Evolutionary conservation across 1,140 invertebrate species (phyloP), one percentile per base, ranked within the genome.

Genomic region (Drosophila pectinifera): DNA sequence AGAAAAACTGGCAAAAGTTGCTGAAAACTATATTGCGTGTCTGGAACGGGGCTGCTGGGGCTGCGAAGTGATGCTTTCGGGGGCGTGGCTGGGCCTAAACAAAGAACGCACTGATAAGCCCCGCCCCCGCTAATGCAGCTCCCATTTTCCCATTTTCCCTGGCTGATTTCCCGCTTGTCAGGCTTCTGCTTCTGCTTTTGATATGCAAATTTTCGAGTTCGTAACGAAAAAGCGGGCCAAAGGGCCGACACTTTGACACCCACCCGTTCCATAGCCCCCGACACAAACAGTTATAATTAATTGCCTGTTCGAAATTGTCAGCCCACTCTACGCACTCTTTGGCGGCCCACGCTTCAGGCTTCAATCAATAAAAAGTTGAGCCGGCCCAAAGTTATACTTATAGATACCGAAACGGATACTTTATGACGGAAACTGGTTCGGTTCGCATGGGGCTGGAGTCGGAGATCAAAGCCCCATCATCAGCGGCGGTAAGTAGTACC

Each of bases 391-490:
- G 81, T 73, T 65, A 55, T 73, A 75, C 69, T 73, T 79, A 65
- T 70, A 58, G 61, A 72, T 76, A 39, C 46, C 70, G 68, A 72
- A 49, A 82, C 63, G 58, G 68, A 88, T 82, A 88, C 53, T 82
- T 78, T 70, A 78, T 75, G 82, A 36, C 65, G 45, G 62, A 88
- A 85, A 85, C 82, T 75, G 82, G 82, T 85, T 88, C 81, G 82
- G 82, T 85, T 88, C 81, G 58, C 61, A 36, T 64, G 28, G 39
- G 39, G 18, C 39, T 43, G 48, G 16, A 64, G 31, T 38, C 41
- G n/a, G 67, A 86, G 83, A 88, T 88, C 83, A 82, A 86, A 88
- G 83, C 64, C 84, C 78, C 84, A 83, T 83, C 83, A 88, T 78
- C 74, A 72, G 63, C 68, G 59, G 42, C 55, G 68, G 48, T 42